Percentiles rank a stretch among this genome's conserved stretches.
Evolutionary conservation across 2,113 vertebrate species (phyloP).

Genomic region (Peromyscus leucopus): DNA sequence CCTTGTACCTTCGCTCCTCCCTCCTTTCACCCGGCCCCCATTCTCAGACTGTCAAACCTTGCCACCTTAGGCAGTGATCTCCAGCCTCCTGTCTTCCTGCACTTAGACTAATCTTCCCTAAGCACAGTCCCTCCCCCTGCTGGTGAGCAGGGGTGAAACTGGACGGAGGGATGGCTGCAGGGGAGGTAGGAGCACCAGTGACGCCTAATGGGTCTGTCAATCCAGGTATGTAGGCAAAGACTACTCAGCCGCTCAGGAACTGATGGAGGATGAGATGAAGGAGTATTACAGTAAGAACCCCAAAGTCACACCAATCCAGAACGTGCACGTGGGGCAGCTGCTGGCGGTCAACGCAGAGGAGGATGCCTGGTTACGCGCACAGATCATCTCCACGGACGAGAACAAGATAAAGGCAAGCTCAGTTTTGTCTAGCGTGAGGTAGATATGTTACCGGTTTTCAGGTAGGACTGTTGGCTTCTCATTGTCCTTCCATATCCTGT

Average conservation of each 20-base stretch:
- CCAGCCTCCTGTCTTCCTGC: not conserved
- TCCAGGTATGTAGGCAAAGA: conserved; percentile 94
- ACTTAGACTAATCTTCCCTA: not conserved
- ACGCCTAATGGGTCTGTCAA: not conserved
- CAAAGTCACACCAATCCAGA: conserved; percentile 67
- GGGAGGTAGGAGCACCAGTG: not conserved
- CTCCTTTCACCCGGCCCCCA: accelerated
- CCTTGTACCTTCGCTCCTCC: not conserved
- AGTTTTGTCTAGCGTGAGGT: not conserved
- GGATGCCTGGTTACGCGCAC: conserved; percentile 92
- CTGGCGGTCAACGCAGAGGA: conserved; percentile 92
- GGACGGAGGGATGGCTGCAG: not conserved
- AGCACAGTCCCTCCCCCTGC: not conserved
- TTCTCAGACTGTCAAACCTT: not conserved
- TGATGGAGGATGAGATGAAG: conserved; percentile 94
- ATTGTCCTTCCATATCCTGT: not conserved
- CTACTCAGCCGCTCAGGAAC: conserved; percentile 93
- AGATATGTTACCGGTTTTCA: not conserved
- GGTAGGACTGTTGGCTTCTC: not conserved
- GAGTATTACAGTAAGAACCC: conserved; percentile 88
- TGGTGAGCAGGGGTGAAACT: not conserved
- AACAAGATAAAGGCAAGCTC: conserved; percentile 92
- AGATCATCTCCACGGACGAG: conserved; percentile 87
- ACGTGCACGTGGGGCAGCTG: conserved; percentile 88
- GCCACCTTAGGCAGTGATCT: not conserved